Evolutionary conservation across 2,888 invertebrate species (phyloP).

Genomic region (Xanthostigma xanthostigma): DNA sequence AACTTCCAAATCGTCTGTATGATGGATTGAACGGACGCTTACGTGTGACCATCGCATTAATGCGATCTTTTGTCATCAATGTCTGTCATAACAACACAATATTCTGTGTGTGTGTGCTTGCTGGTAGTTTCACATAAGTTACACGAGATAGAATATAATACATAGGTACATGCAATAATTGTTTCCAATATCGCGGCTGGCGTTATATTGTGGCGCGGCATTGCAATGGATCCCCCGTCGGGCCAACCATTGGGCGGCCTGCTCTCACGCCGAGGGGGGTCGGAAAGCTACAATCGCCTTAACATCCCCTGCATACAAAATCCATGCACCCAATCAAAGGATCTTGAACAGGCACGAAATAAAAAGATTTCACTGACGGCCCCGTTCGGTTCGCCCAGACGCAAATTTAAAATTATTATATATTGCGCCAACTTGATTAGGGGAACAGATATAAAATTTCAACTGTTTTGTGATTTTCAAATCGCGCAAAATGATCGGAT

Average conservation of each 20-base stretch:
- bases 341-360: not conserved
- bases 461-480: no score
- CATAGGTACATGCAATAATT: not conserved
- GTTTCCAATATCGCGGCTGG: no score
- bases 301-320: no score
- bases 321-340: constrained; percentile 5
- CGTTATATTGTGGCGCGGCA: no score
- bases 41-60: not conserved
- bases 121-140: no score
- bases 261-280: constrained; percentile 17
- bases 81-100: constrained; percentile 5
- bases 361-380: no score
- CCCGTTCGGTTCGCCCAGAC: no score
- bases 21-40: not conserved
- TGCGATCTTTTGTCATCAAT: not conserved
- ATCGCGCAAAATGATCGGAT: no score
- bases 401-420: no score
- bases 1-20: not conserved
- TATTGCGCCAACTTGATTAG: no score
- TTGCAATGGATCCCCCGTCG: constrained; percentile 16
- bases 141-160: not conserved
- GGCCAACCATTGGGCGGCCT: constrained; percentile 21
- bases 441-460: no score
- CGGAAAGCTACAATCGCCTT: constrained; percentile 7
- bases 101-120: not conserved